A percentile compares a stretch with the other conserved stretches of the same genome.
These are phyloP conservation scores for Hydrolagus affinis DNA, from an alignment of 2,113 vertebrate genomes.

Conservation along the genomic window DNA sequence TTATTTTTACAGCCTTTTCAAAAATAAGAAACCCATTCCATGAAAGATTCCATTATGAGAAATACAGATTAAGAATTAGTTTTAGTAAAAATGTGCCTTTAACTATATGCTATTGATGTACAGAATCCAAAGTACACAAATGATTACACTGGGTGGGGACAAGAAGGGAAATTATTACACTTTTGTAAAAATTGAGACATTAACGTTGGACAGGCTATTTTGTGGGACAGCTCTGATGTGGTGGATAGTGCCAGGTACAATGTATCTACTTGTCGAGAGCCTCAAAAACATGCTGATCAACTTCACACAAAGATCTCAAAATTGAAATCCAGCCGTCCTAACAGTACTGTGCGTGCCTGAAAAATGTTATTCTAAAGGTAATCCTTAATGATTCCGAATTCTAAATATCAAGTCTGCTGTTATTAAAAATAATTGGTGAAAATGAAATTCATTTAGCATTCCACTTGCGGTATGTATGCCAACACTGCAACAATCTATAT, in stretches of 20 bases:
- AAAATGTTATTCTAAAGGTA: constrained; percentile 3
- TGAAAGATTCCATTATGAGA: background rate
- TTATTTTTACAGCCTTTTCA: background rate
- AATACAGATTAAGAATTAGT: background rate
- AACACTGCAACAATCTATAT: constrained; percentile 29
- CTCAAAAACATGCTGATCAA: background rate
- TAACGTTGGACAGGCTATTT: constrained; percentile 6
- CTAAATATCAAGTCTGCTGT: constrained; percentile 10
- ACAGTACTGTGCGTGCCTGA: background rate
- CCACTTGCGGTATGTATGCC: constrained; percentile 23
- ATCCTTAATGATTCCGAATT: constrained; percentile 10
- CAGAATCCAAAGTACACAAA: background rate
- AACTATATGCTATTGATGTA: background rate
- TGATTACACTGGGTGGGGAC: background rate
- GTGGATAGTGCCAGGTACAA: background rate
- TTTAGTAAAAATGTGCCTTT: background rate
- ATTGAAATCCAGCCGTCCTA: background rate
- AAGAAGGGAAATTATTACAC: too few relatives aligned
- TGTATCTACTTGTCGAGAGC: background rate
- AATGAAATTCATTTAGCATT: constrained; percentile 28
- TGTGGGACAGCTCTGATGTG: background rate
- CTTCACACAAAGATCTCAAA: constrained; percentile 2
- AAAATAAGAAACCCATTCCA: background rate
- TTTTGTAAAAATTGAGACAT: background rate
- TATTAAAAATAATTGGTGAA: constrained; percentile 25